Conservation (phyloP, 2,113 vertebrate species). For the Silurus glanis region DNA sequence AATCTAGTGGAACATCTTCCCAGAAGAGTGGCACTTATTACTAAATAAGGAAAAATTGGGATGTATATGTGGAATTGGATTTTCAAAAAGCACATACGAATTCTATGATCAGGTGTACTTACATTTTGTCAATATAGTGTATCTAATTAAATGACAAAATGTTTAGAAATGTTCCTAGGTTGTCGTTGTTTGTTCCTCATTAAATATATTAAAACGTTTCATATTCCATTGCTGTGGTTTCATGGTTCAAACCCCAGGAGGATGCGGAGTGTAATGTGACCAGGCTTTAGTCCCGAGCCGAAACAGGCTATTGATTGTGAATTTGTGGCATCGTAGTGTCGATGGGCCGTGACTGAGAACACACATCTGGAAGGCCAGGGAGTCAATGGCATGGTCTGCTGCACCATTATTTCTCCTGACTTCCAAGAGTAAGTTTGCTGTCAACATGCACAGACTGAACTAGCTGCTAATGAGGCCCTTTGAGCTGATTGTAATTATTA, state of each 20-base stretch:
- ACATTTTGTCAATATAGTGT: too few relatives aligned
- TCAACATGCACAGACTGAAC: conserved; percentile 5
- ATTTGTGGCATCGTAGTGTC: background rate
- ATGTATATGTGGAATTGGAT: too few relatives aligned
- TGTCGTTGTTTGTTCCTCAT: background rate
- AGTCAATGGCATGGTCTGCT: conserved; percentile 19
- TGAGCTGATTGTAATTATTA: conserved; percentile 34
- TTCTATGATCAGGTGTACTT: too few relatives aligned
- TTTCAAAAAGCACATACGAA: too few relatives aligned
- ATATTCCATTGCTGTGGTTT: background rate
- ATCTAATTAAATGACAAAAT: background rate
- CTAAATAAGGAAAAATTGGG: too few relatives aligned
- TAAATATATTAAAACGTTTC: background rate
- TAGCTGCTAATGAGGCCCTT: conserved; percentile 29
- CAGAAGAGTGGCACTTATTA: too few relatives aligned
- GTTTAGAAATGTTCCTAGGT: background rate
- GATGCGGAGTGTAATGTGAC: conserved; percentile 15
- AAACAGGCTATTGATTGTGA: conserved; percentile 37
- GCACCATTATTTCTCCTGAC: conserved; percentile 3
- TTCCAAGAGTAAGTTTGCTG: conserved; percentile 14
- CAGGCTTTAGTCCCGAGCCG: conserved; percentile 1
- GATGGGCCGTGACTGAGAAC: conserved; percentile 32
- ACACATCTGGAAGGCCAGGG: conserved; percentile 26
- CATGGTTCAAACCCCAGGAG: background rate
- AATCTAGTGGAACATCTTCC: too few relatives aligned